phyloP scores from a whole-genome alignment of 2,888 invertebrate species.

The Sisyra terminalis region DNA sequence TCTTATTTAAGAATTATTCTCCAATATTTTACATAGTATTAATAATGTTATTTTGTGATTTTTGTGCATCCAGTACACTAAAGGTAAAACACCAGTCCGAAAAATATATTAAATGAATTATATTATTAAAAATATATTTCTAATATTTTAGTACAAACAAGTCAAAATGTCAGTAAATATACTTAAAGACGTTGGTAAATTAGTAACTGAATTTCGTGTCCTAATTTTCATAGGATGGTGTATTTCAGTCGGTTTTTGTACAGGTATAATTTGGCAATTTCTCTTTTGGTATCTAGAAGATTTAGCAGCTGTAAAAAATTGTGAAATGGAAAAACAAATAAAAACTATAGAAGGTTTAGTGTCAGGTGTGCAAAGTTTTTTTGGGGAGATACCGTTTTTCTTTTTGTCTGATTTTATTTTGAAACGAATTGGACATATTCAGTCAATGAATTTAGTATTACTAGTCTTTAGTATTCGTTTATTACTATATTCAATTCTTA shows the following conservation, averaged over 20 bases:
- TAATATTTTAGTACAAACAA: constrained; percentile 36
- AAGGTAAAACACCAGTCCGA: too few relatives aligned
- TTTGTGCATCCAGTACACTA: constrained; percentile 45
- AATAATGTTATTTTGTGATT: constrained; percentile 44
- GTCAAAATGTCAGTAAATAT: constrained; percentile 49
- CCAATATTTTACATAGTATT: constrained; percentile 66
- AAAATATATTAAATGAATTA: too few relatives aligned
- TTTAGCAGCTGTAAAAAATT: constrained; percentile 30
- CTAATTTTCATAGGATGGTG: constrained; percentile 67
- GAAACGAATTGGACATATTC: constrained; percentile 61
- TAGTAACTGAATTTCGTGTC: constrained; percentile 48
- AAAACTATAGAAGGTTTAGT: constrained; percentile 57
- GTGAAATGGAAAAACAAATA: constrained; percentile 32
- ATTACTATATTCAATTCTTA: constrained; percentile 61
- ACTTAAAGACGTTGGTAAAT: constrained; percentile 45
- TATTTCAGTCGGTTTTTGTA: constrained; percentile 64
- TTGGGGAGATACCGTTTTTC: constrained; percentile 76
- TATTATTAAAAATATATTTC: too few relatives aligned
- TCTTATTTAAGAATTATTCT: constrained; percentile 51
- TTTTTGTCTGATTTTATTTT: constrained; percentile 68
- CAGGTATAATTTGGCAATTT: constrained; percentile 76
- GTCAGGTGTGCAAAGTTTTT: constrained; percentile 63
- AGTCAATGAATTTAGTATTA: constrained; percentile 70
- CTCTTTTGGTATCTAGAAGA: constrained; percentile 74
- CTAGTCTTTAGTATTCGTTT: constrained; percentile 67